Base-by-base conservation (phyloP, 2,888 invertebrate genomes). In the Argynnis bischoffii region DNA sequence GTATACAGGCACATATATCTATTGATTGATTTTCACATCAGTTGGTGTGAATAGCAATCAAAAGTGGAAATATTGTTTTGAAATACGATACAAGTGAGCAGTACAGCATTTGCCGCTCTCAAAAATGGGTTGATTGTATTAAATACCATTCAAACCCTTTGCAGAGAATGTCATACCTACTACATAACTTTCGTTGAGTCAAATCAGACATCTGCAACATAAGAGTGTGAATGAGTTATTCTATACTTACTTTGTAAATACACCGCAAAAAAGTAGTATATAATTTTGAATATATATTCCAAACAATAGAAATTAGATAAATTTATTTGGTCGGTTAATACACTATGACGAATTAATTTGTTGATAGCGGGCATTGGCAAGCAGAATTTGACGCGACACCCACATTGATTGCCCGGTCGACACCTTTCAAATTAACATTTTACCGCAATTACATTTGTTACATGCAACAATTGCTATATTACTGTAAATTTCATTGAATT, bases 371-470 rank as follows among this genome's bases (percentile, higher is more conserved):
- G 51, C 60, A 57, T 31, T 46, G 50, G 16, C 18, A 16, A 31
- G 18, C 47, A 55, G 55, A 68, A 64, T 64, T 64, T 56, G 64
- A 61, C 50, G 68, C 50, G 60, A 53, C 41, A 13, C 47, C 57
- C 21, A 48, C 64, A 59, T n/a, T 64, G 64, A 64, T 68, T 64
- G 68, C 41, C 48, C 21, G 67, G 64, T 68, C 59, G 54, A 64
- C 59, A 68, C 35, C 41, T 50, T 53, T 67, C 35, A 63, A 55
- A 64, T 59, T 68, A 60, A 64, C 55, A 68, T 64, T 68, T 68
- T 48, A 8, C 54, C 54, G 55, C 59, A 68, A 64, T 68, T 64
- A 64, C 21, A 59, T 64, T 50, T 48, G 54, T 55, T 53, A 48
- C 26, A 55, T 55, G 47, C 35, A 48, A 47, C 59, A 66, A 66